Base-by-base conservation (phyloP, 2,888 invertebrate species). In the Panzeria rudis region DNA sequence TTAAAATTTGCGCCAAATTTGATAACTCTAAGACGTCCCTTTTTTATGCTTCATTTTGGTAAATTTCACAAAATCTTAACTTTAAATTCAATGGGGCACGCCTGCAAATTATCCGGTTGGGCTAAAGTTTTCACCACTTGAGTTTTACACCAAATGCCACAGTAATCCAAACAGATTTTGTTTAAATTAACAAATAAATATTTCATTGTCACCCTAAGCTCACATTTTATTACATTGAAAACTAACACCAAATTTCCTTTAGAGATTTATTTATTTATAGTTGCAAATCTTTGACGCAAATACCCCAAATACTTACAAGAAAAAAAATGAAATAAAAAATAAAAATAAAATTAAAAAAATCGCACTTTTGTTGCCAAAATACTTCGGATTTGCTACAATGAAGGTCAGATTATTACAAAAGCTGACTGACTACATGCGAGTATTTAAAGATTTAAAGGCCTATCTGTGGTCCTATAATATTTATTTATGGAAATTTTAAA, bases 401-500 rank as follows among this genome's bases (percentile, higher is more conserved):
- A 66, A 66, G 66, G 47, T 66, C 56, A 77, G 9, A 35, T 41
- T 44, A 4, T 25, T 76, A n/a, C n/a, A 20, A 13, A 23, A 75
- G 13, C 20, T 17, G 32, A 5, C 17, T n/a, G n/a, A 15, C 3
- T 15, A 41, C 13, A 13, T 13, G 15, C 41, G 9, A 38, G 54
- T 56, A 54, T 54, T 54, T 23, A 38, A 52, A 69, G 38, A 38
- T 25, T 54, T 41, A 3, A 44, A 56, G 17, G 29, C 15, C 9
- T 20, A 29, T 44, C 3, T 29, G 9, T 41, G 38, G 3, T n/a
- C 13, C 8, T 15, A 64, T 15, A n/a, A 62, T 44, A 47, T 38
- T 59, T 72, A 59, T 59, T 59, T 72, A 59, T 61, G 59, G 25
- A 72, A 56, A 56, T 71, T 69, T 38, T 29, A 38, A 38, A 35